Evolutionary conservation across 2,888 invertebrate species (phyloP).

Genomic region (Stenoptilia bipunctidactyla): DNA sequence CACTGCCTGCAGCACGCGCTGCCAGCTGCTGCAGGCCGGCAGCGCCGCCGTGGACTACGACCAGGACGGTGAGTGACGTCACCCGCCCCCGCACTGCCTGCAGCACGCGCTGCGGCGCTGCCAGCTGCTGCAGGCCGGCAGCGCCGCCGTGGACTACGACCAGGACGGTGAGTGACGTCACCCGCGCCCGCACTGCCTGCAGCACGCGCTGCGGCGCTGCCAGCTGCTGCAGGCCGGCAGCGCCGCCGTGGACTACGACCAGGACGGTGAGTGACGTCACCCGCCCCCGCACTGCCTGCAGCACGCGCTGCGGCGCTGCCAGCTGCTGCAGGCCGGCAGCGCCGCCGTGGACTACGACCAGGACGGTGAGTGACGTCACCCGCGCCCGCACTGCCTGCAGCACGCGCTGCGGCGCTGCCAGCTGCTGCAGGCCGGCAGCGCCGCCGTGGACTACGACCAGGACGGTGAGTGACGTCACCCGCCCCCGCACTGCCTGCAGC

Average conservation of each 20-base stretch:
- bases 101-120: not conserved
- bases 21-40: not conserved
- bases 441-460: not conserved
- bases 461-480: not conserved
- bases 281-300: not conserved
- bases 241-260: not conserved
- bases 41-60: not conserved
- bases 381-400: not conserved
- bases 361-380: not conserved
- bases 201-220: not conserved
- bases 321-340: not conserved
- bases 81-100: not conserved
- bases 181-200: not conserved
- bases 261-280: not conserved
- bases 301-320: not conserved
- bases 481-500: not conserved
- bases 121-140: not conserved
- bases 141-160: not conserved
- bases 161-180: not conserved
- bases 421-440: not conserved
- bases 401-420: not conserved
- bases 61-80: not conserved
- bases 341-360: not conserved
- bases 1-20: not conserved
- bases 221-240: not conserved